Percentiles rank a stretch among this genome's conserved stretches.
These are phyloP conservation scores for Druon quercuslanigerum DNA, from an alignment of 1,140 invertebrate genomes.

Conservation along the genomic window DNA sequence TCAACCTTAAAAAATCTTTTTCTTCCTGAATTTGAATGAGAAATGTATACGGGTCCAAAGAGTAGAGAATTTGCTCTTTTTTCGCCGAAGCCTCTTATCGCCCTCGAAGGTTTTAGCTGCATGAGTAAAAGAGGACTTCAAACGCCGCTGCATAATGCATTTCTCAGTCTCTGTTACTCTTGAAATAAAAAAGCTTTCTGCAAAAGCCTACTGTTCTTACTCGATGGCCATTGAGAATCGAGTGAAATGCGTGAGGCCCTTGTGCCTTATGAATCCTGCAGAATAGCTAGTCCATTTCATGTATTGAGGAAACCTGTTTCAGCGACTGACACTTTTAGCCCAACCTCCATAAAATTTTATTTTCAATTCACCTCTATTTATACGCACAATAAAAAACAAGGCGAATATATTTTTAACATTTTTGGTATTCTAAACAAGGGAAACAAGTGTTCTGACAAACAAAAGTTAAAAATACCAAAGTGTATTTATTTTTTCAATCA, in stretches of 20 bases:
- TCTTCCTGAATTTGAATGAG: no score
- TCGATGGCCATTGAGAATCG: constrained; percentile 56
- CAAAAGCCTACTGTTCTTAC: constrained; percentile 48
- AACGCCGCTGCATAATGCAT: constrained; percentile 52
- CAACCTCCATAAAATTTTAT: not conserved
- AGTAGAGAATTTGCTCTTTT: constrained; percentile 44
- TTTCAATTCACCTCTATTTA: no score
- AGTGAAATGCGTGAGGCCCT: constrained; percentile 53
- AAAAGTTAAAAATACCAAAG: no score
- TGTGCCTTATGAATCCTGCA: constrained; percentile 50
- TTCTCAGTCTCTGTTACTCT: constrained; percentile 51
- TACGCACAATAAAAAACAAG: no score
- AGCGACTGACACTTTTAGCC: not conserved
- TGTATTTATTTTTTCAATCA: no score
- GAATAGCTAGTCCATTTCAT: constrained; percentile 44
- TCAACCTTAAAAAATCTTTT: no score
- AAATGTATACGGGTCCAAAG: no score
- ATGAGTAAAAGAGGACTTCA: constrained; percentile 52
- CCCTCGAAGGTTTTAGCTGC: constrained; percentile 56
- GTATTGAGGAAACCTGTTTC: not conserved
- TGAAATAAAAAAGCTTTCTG: constrained; percentile 57
- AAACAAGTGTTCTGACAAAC: no score
- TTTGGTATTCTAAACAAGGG: no score
- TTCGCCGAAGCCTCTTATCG: constrained; percentile 43
- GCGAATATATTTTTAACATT: no score